Base-by-base conservation (phyloP, 2,113 vertebrate genomes). In the Archocentrus centrarchus region DNA sequence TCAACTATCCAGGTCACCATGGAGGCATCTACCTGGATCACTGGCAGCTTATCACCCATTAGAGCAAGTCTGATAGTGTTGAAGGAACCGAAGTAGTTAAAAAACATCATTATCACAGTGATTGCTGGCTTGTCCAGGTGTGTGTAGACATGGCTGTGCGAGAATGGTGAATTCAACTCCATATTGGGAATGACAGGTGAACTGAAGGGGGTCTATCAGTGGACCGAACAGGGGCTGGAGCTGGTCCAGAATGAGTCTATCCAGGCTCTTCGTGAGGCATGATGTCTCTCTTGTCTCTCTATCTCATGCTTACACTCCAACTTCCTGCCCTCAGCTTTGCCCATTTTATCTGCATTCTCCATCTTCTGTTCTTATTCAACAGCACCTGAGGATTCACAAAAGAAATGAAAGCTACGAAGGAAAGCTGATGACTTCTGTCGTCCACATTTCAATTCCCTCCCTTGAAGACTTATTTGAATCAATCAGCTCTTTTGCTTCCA, bases 401-500 rank as follows among this genome's bases (percentile, higher is more conserved):
- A 24, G 8, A 41, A 86, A 81, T 77, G 44, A n/a, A 30, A 53
- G 70, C 50, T 68, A 24, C 9, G 63, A 62, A n/a, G 57, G 58
- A 37, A 73, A 83, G 20, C 47, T 7, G 5, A 32, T 44, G 53
- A 68, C 32, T 57, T 35, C 53, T 39, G 59, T 15, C 41, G 39
- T 62, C 41, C 1, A 22, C 22, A 14, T 57, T 57, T 15, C 57
- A 35, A 57, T 57, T 20, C 47, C 77, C 55, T 70, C 77, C 81
- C n/a, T 32, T 24, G 50, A 79, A 83, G 60, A 79, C 50, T 61
- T 77, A 80, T 58, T 70, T 41, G 55, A 84, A 70, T 89, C 83
- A 76, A 91, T 87, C 17, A 11, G 35, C 53, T 86, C 82, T 86
- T 83, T 84, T 84, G 86, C 88, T 81, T 87, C 77, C n/a, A 81